Evolutionary conservation across 1,140 invertebrate species (phyloP), one percentile per base, ranked within the genome.

Genomic region (Potamilus streckersoni): DNA sequence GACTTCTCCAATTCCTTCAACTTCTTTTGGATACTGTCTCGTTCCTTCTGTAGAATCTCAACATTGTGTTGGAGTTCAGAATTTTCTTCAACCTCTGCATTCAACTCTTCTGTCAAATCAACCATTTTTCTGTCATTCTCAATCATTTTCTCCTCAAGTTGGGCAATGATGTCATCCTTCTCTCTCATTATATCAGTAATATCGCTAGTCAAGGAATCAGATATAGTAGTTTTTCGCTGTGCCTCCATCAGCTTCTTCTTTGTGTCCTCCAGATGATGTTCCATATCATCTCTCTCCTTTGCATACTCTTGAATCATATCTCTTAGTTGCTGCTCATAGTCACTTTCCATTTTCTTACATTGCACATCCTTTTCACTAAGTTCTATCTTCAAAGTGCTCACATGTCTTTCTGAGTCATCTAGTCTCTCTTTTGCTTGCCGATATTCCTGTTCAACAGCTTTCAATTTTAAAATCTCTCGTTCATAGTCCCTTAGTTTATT

Each of bases 131-230:
- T 85, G 69, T 88, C 85, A 76, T 76, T 81, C 75, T 89, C 88
- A 69, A 86, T 86, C 56, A 88, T 61, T 79, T 86, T 87, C 67
- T 88, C 86, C 65, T 89, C 86, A 38, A 88, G 75, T 70, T 89
- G 85, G 2, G 84, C 74, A 66, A 88, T 87, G 17, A 84, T 85
- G 56, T 85, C 86, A 81, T 88, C 83, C 55, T 87, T 87, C 69
- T 87, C 86, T 20, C 71, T 67, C 20, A 87, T 56, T 66, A 88
- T 78, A 57, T 83, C 82, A 23, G 85, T 81, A 66, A 88, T 82
- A 78, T 86, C 80, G 71, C 78, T 83, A 17, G 83, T 82, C 56
- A 86, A 71, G 56, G 83, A 82, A 69, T 87, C 83, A 27, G 82
- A 79, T 74, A 86, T 81, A 31, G 68, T 79, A 4, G 77, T 74